Evolutionary conservation across 2,888 invertebrate genomes (phyloP).

Genomic region (Balanococcus diminutus): DNA sequence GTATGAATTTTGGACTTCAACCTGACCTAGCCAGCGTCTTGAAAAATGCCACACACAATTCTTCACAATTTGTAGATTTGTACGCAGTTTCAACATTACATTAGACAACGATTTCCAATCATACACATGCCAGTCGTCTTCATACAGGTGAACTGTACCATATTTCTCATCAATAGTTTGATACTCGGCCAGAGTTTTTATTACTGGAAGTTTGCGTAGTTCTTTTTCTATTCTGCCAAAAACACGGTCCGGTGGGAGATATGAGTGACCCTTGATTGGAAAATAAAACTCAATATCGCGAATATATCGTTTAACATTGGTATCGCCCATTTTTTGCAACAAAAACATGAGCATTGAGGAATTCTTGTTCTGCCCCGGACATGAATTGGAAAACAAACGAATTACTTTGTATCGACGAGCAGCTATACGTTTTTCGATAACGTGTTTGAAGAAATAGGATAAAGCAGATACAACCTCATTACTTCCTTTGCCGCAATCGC

Average conservation of each 20-base stretch:
- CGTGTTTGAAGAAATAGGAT: background rate
- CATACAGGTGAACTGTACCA: background rate
- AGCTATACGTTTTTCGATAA: background rate
- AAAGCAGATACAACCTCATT: background rate
- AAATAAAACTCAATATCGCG: background rate
- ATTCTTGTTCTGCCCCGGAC: conserved; percentile 11
- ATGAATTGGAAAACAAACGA: background rate
- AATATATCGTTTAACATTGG: background rate
- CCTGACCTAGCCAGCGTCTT: background rate
- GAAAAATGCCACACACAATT: background rate
- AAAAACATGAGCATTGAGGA: background rate
- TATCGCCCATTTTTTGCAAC: background rate
- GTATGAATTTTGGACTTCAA: background rate
- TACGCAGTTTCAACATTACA: background rate
- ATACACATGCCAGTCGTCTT: background rate
- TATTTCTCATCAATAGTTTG: background rate
- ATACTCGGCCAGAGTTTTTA: background rate
- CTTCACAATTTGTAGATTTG: background rate
- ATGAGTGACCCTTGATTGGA: background rate
- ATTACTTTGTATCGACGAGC: background rate
- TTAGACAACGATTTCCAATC: background rate
- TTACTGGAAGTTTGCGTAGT: background rate
- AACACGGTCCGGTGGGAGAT: background rate
- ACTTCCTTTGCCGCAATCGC: background rate
- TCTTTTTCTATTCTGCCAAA: conserved; percentile 9